Conservation (phyloP, 2,797 vertebrate species). For the Zenarchopterus dispar region DNA sequence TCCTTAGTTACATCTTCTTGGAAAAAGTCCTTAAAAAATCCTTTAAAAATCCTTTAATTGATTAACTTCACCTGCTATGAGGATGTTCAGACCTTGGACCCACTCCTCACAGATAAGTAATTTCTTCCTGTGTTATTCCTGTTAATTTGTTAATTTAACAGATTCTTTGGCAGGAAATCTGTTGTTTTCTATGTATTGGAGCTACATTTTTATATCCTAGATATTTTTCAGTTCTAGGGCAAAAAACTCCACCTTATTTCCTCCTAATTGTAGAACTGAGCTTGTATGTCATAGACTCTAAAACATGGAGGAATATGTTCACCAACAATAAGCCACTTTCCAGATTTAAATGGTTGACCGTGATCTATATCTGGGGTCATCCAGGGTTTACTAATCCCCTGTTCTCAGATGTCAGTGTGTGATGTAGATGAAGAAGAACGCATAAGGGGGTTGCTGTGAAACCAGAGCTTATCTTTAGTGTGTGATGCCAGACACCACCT, state of each 20-base stretch:
- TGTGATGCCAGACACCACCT: constrained; percentile 16
- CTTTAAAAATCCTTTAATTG: too few species aligned
- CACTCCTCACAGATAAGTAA: constrained; percentile 30
- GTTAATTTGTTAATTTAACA: constrained; percentile 17
- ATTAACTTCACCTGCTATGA: constrained; percentile 7
- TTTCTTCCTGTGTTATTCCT: constrained; percentile 24
- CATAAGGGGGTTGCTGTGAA: constrained; percentile 30
- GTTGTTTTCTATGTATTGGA: constrained; percentile 18
- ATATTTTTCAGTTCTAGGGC: constrained; percentile 18
- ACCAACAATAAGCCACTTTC: constrained; percentile 7
- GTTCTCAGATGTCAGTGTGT: constrained; percentile 36
- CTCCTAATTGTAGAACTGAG: background rate
- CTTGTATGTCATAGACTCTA: constrained; percentile 5
- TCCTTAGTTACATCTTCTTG: background rate
- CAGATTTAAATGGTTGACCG: constrained; percentile 14
- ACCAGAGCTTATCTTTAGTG: constrained; percentile 16
- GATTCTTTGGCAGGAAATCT: constrained; percentile 24
- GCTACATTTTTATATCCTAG: constrained; percentile 38
- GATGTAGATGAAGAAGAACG: constrained; percentile 36
- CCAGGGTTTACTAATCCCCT: constrained; percentile 28
- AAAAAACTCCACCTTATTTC: background rate
- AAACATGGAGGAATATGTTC: background rate
- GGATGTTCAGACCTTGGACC: constrained; percentile 23
- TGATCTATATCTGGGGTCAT: constrained; percentile 13
- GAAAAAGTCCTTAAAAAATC: background rate